Base-by-base conservation (phyloP, 2,797 vertebrate genomes). In the Phrynocephalus guinanensis region DNA sequence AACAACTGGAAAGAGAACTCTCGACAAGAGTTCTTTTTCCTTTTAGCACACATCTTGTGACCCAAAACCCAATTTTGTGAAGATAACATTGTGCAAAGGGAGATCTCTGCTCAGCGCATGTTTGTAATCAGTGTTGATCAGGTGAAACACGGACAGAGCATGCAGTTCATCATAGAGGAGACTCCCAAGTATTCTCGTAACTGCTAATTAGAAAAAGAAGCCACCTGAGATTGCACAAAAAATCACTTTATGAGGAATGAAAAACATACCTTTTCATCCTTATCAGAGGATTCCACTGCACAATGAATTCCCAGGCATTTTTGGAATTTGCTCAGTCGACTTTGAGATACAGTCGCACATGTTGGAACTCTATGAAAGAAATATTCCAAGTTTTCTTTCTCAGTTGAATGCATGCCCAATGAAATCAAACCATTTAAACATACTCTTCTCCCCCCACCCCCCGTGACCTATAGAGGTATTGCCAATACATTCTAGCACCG, bases 71-170 rank as follows among this genome's bases (percentile, higher is more conserved):
- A 30, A 20, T 16, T 86, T 67, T 50, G 60, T 67, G 71, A 56
- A 44, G 4, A 2, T 3, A 30, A 33, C 1, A 16, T 0, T 67
- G 22, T 5, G 22, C 20, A 63, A 30, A 73, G 24, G 8, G 38
- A 44, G 38, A 10, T 15, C 67, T 93, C 93, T 92, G 94, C 93
- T 94, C 92, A 95, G 93, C 73, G 91, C 93, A 95, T 93, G 86
- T 76, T 48, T 92, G 73, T 94, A 95, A 93, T 95, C 95, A 95
- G 90, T 71, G 86, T 72, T 60, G 30, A 85, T 94, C 94, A 93
- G 90, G 89, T 94, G 93, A 95, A 96, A 96, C 93, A 95, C 88
- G 91, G 93, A 95, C 92, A 94, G 91, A 91, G 91, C 92, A 93
- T 92, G 91, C 86, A 86, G 87, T 83, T 95, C 95, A 94, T 95